Percentiles rank a stretch among this genome's conserved stretches.
These are phyloP conservation scores for Lasioglossum calceatum DNA, from an alignment of 2,888 invertebrate species.

Conservation along the genomic window DNA sequence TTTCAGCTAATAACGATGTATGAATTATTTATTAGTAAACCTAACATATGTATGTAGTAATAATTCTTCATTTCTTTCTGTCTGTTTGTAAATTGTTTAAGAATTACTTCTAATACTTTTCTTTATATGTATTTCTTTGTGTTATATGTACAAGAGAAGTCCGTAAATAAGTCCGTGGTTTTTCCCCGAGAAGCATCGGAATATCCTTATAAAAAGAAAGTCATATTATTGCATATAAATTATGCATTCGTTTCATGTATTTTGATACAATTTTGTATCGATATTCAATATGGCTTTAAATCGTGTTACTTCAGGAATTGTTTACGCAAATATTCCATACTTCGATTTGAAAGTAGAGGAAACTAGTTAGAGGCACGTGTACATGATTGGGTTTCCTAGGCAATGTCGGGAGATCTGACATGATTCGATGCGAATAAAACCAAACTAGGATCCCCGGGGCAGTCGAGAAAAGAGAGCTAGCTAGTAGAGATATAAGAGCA, in stretches of 20 bases:
- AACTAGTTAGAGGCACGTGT: background rate
- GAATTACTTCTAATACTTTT: background rate
- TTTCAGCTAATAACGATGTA: background rate
- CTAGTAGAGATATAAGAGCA: conserved; percentile 55
- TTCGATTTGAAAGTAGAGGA: conserved; percentile 10
- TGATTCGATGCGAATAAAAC: conserved; percentile 9
- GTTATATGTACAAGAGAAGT: background rate
- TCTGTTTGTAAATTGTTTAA: background rate
- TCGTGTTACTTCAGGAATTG: background rate
- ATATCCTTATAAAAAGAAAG: background rate
- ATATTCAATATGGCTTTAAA: background rate
- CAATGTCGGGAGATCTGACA: background rate
- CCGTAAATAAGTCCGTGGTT: no score
- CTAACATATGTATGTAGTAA: background rate
- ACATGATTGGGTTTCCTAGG: background rate
- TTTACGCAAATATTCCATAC: background rate
- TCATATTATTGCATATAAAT: background rate
- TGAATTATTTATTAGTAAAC: background rate
- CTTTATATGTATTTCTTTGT: background rate
- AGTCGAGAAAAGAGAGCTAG: conserved; percentile 54
- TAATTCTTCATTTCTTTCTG: background rate
- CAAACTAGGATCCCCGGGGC: conserved; percentile 8
- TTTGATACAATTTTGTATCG: background rate
- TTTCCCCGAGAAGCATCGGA: no score
- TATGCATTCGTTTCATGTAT: background rate